Evolutionary conservation across 2,888 invertebrate genomes (phyloP).

Genomic region (Apeira syringaria): DNA sequence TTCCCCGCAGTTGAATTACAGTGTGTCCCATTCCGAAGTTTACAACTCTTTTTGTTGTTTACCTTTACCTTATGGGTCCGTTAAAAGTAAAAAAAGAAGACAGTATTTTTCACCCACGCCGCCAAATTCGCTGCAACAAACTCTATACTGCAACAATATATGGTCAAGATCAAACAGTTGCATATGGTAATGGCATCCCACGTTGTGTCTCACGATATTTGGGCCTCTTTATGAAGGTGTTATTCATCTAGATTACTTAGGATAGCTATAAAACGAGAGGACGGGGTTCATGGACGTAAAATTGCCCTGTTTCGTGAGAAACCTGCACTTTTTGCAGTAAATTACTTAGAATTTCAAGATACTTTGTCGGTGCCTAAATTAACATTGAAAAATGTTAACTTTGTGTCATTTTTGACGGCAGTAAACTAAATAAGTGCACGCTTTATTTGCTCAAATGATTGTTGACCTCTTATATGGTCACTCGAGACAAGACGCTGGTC

Average conservation of each 20-base stretch:
- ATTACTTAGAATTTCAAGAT: slow-evolving; percentile 59
- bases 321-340: slow-evolving; percentile 76
- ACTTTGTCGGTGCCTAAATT: slow-evolving; percentile 64
- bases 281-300: slow-evolving; percentile 66
- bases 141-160: slow-evolving; percentile 65
- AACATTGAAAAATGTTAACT: slow-evolving; percentile 64
- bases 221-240: slow-evolving; percentile 65
- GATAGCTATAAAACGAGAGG: slow-evolving; percentile 64
- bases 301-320: slow-evolving; percentile 57
- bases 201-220: slow-evolving; percentile 62
- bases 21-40: slow-evolving; percentile 40
- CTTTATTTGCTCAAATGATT: slow-evolving; percentile 62
- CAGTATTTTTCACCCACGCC: slow-evolving; percentile 67
- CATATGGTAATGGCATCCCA: slow-evolving; percentile 62
- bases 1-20: slow-evolving; percentile 57
- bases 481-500: slow-evolving; percentile 33
- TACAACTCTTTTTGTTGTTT: slow-evolving; percentile 56
- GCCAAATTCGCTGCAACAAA: slow-evolving; percentile 31
- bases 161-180: slow-evolving; percentile 53
- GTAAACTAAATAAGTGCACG: slow-evolving; percentile 64
- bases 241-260: slow-evolving; percentile 74
- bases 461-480: slow-evolving; percentile 43
- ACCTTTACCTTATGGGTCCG: slow-evolving; percentile 43
- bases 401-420: slow-evolving; percentile 59
- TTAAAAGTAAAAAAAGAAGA: slow-evolving; percentile 47